These are phyloP conservation scores for Thereva unica DNA, from an alignment of 2,888 invertebrate genomes.

Conservation along the genomic window DNA sequence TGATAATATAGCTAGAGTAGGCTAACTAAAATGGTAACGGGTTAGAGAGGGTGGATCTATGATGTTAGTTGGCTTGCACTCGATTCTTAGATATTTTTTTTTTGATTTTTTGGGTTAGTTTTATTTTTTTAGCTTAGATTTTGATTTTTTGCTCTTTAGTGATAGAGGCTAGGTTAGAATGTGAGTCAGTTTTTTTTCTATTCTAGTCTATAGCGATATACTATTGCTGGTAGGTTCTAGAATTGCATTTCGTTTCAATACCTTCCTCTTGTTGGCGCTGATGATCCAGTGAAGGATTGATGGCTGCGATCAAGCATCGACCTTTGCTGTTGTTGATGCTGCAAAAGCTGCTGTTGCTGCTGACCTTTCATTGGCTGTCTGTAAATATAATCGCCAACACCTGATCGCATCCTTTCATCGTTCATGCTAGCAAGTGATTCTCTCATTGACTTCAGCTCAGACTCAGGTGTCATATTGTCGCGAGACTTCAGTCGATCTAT, in stretches of 20 bases:
- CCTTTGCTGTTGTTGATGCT: conserved; percentile 43
- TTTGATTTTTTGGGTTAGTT: conserved; percentile 6
- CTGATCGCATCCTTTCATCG: conserved; percentile 43
- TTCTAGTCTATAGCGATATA: conserved; percentile 34
- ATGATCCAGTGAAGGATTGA: conserved; percentile 32
- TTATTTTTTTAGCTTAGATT: not conserved
- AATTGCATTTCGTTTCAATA: conserved; percentile 47
- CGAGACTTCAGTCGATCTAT: conserved; percentile 47
- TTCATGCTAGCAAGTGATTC: conserved; percentile 38
- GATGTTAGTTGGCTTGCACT: conserved; percentile 37
- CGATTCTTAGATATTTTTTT: conserved; percentile 12
- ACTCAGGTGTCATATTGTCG: conserved; percentile 47
- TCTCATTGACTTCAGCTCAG: conserved; percentile 44
- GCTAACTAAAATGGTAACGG: conserved; percentile 32
- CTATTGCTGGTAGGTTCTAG: conserved; percentile 32
- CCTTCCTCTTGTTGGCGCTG: conserved; percentile 50
- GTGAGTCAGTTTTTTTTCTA: conserved; percentile 28
- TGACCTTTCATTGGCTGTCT: conserved; percentile 44
- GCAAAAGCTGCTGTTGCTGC: conserved; percentile 28
- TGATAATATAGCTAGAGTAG: conserved; percentile 39
- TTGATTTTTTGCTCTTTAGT: conserved; percentile 25
- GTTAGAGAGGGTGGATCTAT: conserved; percentile 29
- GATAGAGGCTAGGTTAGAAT: conserved; percentile 39
- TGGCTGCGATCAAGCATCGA: conserved; percentile 35
- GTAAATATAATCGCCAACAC: conserved; percentile 45